Conservation (phyloP, 37 sponge, comb jelly and placozoan genomes). For the Eunapius fragilis region DNA sequence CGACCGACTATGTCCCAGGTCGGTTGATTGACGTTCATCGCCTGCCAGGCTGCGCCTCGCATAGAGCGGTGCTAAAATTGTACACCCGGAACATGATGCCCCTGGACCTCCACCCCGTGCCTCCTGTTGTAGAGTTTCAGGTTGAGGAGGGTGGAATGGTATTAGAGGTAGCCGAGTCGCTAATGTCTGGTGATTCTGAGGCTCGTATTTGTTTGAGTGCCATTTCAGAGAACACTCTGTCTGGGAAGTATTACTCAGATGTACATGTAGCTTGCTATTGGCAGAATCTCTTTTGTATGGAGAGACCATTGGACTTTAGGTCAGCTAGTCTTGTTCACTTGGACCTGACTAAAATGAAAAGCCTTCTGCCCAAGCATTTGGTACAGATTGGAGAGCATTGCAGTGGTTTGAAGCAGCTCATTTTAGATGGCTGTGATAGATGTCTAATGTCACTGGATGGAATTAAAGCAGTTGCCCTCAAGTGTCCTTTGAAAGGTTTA, state of each 20-base stretch:
- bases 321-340: neutral
- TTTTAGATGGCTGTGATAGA: neutral
- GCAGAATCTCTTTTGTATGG: neutral
- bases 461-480: neutral
- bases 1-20: neutral
- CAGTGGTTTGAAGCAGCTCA: neutral
- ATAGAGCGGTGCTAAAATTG: neutral
- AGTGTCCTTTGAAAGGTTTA: neutral
- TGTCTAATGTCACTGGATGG: neutral
- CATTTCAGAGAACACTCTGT: neutral
- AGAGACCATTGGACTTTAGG: neutral
- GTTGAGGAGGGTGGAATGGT: neutral
- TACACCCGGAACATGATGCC: neutral
- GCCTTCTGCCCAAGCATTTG: neutral
- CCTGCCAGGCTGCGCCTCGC: neutral
- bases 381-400: neutral
- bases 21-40: neutral
- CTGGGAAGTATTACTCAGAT: neutral
- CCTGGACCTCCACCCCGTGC: neutral
- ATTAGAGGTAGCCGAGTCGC: neutral
- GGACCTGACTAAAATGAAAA: neutral
- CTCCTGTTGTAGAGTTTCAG: neutral
- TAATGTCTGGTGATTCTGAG: neutral
- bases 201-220: neutral
- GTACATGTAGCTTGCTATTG: neutral